Base-by-base conservation (phyloP, 2,888 invertebrate genomes). In the Pyrgus malvae region DNA sequence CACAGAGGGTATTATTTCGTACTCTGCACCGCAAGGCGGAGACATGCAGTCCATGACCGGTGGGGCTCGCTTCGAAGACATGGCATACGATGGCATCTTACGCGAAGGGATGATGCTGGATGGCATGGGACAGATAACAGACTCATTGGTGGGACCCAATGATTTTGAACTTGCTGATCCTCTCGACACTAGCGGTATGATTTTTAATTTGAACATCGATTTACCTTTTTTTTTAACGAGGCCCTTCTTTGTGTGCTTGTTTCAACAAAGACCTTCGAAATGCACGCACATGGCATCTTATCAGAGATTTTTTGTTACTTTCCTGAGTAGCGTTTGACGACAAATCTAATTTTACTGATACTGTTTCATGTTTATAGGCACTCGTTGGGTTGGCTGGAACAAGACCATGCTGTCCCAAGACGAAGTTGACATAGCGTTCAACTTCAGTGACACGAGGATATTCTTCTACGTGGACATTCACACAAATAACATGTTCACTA, bases 331-430 rank as follows among this genome's bases (percentile, higher is more conserved):
- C n/a, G n/a, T n/a, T n/a, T n/a, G n/a, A n/a, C n/a, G 25, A n/a
- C 9, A 9, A n/a, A n/a, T 29, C n/a, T 2, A 29, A 29, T 29
- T 11, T 29, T 17, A 9, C 27, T 27, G 16, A 16, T 11, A 9
- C 5, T 17, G n/a, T 1, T 11, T 0, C 8, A 9, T 40, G 6
- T 35, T 44, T 51, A 37, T 64, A 93, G 93, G 93, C 27, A 92
- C 92, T 38, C 91, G 93, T 44, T 98, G 98, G 98, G 94, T 98
- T 3, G 98, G 97, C 19, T 98, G 98, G 98, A 93, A 93, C 72
- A 93, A 94, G 68, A 91, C 93, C 5, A 92, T 93, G 61, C 76
- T 87, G 35, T 80, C 91, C 2, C 91, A 93, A 45, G 83, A 86
- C 3, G 93, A 93, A 41, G 89, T 97, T 6, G 93, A 95, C 67